Evolutionary conservation across 2,888 invertebrate species (phyloP), one percentile per base, ranked within the genome.

Genomic region (Lasius platythorax): DNA sequence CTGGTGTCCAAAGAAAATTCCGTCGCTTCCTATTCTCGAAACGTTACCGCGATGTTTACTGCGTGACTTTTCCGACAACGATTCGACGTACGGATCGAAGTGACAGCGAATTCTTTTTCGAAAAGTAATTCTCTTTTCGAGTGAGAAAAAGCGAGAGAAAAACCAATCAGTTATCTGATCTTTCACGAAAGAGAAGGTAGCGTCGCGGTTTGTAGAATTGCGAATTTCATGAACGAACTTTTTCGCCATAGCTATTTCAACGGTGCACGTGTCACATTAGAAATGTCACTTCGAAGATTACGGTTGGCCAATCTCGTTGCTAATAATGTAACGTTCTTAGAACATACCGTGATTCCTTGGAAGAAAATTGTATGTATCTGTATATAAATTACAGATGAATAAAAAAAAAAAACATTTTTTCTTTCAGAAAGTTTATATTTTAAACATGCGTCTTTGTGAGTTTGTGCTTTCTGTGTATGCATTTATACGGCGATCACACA

Each of bases 91-190:
- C 23, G 46, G 46, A 46, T 61, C 33, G 28, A 18, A 73, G 3
- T 37, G 79, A 81, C 79, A 81, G n/a, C 61, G 18, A 63, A 61
- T 73, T 73, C 73, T 73, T 61, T 37, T 28, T 33, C 18, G 12
- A 33, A 53, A 79, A 61, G 58, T 79, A 79, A 79, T 79, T 79
- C 40, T 46, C 30, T 18, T 72, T 46, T 58, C 43, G 56, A 23
- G 23, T 43, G 43, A 79, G 58, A 53, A n/a, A 33, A 18, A 70
- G 56, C 43, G 43, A 58, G 18, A 70, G 23, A n/a, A 15, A 46
- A 73, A 61, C 12, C 43, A 72, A 61, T 28, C 61, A 73, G 37
- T 61, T 61, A 46, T 73, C 23, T 30, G 73, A 12, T 73, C 15
- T 37, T 6, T 18, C 37, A 18, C 43, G 18, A 72, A 79, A 46